These are phyloP conservation scores for Lepidocolaptes lacrymiger DNA, from an alignment of 2,797 vertebrate genomes.

Conservation along the genomic window DNA sequence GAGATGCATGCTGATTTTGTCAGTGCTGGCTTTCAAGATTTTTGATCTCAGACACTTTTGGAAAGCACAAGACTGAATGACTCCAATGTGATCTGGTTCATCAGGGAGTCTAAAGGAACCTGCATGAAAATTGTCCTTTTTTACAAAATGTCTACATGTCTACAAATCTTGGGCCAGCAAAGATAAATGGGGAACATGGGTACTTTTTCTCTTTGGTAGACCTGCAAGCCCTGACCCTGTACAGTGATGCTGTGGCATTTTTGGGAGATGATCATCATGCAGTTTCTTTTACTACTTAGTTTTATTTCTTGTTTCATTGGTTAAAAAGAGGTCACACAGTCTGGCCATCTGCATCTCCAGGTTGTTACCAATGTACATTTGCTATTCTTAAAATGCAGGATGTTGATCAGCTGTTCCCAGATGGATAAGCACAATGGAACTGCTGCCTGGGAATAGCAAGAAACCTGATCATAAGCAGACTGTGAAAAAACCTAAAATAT, in stretches of 20 bases:
- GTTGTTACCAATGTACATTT: neutral
- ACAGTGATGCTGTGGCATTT: neutral
- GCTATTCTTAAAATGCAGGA: neutral
- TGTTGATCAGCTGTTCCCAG: neutral
- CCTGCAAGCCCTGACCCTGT: neutral
- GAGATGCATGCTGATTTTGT: neutral
- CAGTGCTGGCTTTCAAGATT: neutral
- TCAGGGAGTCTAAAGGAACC: neutral
- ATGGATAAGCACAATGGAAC: neutral
- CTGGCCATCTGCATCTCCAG: neutral
- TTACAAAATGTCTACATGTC: neutral
- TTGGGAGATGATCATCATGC: neutral
- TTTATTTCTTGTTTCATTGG: neutral
- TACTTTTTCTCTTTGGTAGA: neutral
- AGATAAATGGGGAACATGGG: neutral
- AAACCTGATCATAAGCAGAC: neutral
- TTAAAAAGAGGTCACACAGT: neutral
- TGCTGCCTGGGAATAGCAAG: neutral
- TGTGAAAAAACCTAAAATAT: neutral
- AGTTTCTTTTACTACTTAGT: neutral
- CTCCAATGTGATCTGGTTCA: neutral
- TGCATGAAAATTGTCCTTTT: neutral
- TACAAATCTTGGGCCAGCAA: neutral
- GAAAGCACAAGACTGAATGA: neutral
- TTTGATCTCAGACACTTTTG: neutral